Evolutionary conservation across 2,113 vertebrate genomes (phyloP).

Genomic region (Nyctereutes procyonoides): DNA sequence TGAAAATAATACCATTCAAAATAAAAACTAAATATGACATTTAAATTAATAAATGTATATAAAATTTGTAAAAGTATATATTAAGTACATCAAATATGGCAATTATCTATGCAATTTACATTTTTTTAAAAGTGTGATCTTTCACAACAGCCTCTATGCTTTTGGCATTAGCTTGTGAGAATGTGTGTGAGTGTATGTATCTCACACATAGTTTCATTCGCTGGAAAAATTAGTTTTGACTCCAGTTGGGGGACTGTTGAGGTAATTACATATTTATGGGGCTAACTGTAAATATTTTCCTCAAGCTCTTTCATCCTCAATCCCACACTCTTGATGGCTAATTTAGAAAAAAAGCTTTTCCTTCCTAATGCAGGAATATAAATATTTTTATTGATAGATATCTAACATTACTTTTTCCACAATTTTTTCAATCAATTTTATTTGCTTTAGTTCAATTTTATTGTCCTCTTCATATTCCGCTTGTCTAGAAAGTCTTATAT

Average conservation of each 20-base stretch:
- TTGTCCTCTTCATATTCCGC: neutral
- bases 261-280: neutral
- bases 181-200: neutral
- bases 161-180: neutral
- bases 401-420: neutral
- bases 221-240: neutral
- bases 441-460: neutral
- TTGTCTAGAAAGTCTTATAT: neutral
- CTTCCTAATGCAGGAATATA: neutral
- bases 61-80: neutral
- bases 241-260: neutral
- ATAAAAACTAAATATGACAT: neutral
- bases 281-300: neutral
- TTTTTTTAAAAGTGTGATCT: neutral
- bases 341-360: neutral
- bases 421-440: neutral
- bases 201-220: neutral
- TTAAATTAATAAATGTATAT: neutral
- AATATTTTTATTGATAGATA: neutral
- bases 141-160: neutral
- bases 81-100: neutral
- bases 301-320: neutral
- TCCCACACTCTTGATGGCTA: neutral
- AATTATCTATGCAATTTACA: neutral
- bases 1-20: neutral